These are phyloP conservation scores for Clepsis dumicolana DNA, from an alignment of 2,888 invertebrate species.

Conservation along the genomic window DNA sequence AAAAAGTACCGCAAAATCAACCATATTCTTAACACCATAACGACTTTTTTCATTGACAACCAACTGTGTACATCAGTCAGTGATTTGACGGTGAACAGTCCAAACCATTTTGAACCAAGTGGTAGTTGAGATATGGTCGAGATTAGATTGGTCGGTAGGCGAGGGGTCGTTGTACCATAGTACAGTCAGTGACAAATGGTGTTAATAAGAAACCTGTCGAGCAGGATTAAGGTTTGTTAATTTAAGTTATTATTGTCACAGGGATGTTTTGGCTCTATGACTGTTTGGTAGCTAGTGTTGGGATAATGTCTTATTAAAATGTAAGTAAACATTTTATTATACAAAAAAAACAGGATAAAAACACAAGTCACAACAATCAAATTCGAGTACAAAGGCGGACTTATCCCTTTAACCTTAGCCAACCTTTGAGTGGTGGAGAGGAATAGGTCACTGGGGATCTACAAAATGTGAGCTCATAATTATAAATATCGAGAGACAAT, in stretches of 20 bases:
- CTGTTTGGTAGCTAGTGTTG: constrained; percentile 27
- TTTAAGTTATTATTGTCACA: constrained; percentile 71
- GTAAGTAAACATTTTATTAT: too few species aligned
- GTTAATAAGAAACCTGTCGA: constrained; percentile 85
- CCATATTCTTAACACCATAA: background rate
- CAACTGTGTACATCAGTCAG: background rate
- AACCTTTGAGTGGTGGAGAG: too few species aligned
- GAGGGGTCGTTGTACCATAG: background rate
- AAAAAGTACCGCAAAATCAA: background rate
- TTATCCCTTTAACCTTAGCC: too few species aligned
- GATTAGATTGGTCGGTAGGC: background rate
- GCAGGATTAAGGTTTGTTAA: constrained; percentile 77
- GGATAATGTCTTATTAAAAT: too few species aligned
- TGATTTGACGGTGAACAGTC: background rate
- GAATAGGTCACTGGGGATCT: too few species aligned
- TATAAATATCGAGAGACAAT: too few species aligned
- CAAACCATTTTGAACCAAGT: background rate
- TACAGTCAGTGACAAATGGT: constrained; percentile 74
- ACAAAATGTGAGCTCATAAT: too few species aligned
- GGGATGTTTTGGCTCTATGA: constrained; percentile 44
- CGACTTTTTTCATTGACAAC: background rate
- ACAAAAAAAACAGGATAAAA: too few species aligned
- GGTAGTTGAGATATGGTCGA: background rate
- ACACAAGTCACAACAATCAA: too few species aligned
- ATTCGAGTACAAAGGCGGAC: too few species aligned